These are phyloP conservation scores for Acropora tenuis DNA, from an alignment of 64 coral and sea anemone species.

Conservation along the genomic window DNA sequence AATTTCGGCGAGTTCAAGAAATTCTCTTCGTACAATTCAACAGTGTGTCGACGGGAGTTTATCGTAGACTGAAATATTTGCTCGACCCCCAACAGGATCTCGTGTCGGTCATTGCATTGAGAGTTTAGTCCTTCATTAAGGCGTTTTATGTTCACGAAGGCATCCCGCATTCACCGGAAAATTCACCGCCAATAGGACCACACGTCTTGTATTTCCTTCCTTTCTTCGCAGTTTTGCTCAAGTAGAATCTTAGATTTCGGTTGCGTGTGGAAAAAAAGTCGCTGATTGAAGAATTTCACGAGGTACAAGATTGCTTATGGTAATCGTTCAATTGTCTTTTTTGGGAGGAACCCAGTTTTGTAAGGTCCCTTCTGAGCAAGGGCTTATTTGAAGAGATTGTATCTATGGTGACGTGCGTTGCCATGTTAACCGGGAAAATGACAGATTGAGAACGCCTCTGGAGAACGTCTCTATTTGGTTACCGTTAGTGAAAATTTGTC, in stretches of 20 bases:
- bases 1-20: neutral
- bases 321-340: no score
- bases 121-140: slow-evolving; percentile 12
- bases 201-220: neutral
- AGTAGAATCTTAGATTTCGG: neutral
- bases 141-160: neutral
- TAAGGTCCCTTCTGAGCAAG: neutral
- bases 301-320: neutral
- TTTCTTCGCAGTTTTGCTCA: neutral
- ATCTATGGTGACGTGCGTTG: neutral
- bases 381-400: neutral
- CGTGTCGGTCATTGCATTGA: neutral
- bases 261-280: neutral
- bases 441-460: neutral
- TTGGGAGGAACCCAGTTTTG: no score
- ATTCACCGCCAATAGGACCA: neutral
- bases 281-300: neutral
- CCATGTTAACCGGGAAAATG: slow-evolving; percentile 2
- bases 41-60: slow-evolving; percentile 2
- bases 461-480: neutral
- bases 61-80: neutral
- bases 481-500: neutral
- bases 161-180: neutral
- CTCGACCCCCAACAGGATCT: neutral
- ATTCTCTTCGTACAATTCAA: neutral